Evolutionary conservation across 2,797 vertebrate species (phyloP), one percentile per base, ranked within the genome.

Genomic region (Pangasius macronema): DNA sequence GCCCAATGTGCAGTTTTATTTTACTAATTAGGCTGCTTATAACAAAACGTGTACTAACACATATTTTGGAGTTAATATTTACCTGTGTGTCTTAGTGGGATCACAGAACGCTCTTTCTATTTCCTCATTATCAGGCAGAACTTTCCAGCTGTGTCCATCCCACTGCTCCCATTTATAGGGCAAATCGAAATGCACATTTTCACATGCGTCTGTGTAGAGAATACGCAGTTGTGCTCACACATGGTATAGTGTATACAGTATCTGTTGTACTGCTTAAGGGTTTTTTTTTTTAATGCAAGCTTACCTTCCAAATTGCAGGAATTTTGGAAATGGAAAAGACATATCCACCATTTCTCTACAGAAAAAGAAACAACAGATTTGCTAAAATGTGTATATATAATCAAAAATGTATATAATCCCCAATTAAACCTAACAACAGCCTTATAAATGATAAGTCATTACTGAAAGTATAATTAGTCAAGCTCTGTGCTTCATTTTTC

Each of bases 111-210:
- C 91, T 18, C 39, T 85, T 87, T 93, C 91, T 18, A 92, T 83
- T 22, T 75, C 70, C 82, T 93, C 87, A 57, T 89, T 91, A 42
- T 91, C 72, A 65, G 87, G 85, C 18, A 92, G 87, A 20, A 65
- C 33, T 0, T 75, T 86, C 91, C 92, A 93, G 7, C 30, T 42
- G 2, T 30, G 1, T 1, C 80, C 80, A 27, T 39, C 22, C 46
- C 87, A 90, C 36, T 88, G 55, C 59, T 93, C 90, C 91, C 92
- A 93, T 81, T 89, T 90, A 76, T 92, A 93, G 0, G 91, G 91
- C 88, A 93, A 87, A 88, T 24, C n/a, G 82, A 86, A 84, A 73
- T 96, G 85, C 6, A 76, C 84, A 30, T 27, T 5, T 30, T 1
- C 27, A 57, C 46, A 73, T 8, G 53, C 57, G 5, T 81, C 85